Base-by-base conservation (phyloP, 2,113 vertebrate species). In the Pholis gunnellus region DNA sequence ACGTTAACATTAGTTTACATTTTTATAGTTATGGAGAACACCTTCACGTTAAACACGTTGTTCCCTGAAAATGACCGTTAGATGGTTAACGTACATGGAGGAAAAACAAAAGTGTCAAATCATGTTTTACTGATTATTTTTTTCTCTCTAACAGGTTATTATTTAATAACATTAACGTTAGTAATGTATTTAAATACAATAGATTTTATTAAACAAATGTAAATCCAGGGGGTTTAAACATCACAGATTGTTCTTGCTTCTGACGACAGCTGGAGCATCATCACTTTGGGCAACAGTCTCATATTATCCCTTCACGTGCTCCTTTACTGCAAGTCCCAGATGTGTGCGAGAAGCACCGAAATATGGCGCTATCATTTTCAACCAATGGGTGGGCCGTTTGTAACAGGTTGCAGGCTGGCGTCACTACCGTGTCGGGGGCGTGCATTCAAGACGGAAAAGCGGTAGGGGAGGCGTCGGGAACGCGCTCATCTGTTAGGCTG, bases 291-390 rank as follows among this genome's bases (percentile, higher is more conserved):
- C 44, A 25, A 6, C 50, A 0, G 11, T 10, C 38, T 56, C 15
- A 15, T 52, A 13, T 59, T 6, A 22, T 29, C 50, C 31, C 22
- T 82, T 85, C 85, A 82, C 75, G 64, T 87, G 88, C 54, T 79
- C 78, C 18, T 69, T 52, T 60, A 27, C 48, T 75, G 68, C 54
- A 17, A 78, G 29, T 25, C 72, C 86, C 83, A 84, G 72, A 84
- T 82, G 69, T 84, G 85, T 44, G 88, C 46, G 87, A 75, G 78
- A 70, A 29, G 76, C 79, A 89, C 87, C 85, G 87, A 92, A 93
- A 94, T 92, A 94, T 96, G 95, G 95, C 94, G 93, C 92, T 95
- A 96, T 94, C 89, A 20, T 64, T 85, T 56, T 64, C 79, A 90
- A 81, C 95, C 95, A 96, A 96, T 96, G 69, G 60, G 64, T 31